These are phyloP conservation scores for Epizoanthus scotinus DNA, from an alignment of 92 coral and sea anemone genomes.

Conservation along the genomic window DNA sequence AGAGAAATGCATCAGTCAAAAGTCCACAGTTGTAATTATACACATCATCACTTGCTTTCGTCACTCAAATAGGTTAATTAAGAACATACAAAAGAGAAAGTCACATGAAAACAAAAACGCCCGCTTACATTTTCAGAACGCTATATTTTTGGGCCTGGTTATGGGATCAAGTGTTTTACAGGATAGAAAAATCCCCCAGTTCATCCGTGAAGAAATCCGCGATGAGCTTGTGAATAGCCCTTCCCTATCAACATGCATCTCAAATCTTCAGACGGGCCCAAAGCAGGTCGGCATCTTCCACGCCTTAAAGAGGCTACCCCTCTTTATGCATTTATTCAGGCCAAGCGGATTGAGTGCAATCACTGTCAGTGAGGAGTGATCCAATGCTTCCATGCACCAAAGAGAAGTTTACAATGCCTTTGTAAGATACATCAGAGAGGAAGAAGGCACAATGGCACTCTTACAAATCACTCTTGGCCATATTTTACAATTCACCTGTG, in stretches of 20 bases:
- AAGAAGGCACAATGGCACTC: conserved; percentile 37
- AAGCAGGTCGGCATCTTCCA: conserved; percentile 48
- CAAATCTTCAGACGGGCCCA: conserved; percentile 43
- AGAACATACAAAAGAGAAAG: no score
- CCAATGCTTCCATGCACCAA: conserved; percentile 38
- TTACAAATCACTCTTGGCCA: conserved; percentile 46
- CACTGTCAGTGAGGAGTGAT: conserved; percentile 45
- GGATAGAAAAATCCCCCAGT: neutral
- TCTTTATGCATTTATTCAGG: conserved; percentile 50
- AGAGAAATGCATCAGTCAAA: no score
- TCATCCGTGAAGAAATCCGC: conserved; percentile 41
- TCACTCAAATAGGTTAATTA: no score
- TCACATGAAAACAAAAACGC: no score
- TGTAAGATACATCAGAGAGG: conserved; percentile 41
- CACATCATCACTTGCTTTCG: no score
- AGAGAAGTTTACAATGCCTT: conserved; percentile 42
- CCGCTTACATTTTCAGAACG: no score
- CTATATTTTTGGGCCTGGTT: neutral
- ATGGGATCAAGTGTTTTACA: conserved; percentile 14
- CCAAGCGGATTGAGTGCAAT: conserved; percentile 27
- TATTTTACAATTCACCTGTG: conserved; percentile 51
- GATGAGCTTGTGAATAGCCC: conserved; percentile 39
- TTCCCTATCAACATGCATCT: conserved; percentile 43
- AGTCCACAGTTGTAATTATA: no score
- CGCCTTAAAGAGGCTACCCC: conserved; percentile 42